Base-by-base conservation (phyloP, 2,113 vertebrate species). In the Bubalus kerabau region DNA sequence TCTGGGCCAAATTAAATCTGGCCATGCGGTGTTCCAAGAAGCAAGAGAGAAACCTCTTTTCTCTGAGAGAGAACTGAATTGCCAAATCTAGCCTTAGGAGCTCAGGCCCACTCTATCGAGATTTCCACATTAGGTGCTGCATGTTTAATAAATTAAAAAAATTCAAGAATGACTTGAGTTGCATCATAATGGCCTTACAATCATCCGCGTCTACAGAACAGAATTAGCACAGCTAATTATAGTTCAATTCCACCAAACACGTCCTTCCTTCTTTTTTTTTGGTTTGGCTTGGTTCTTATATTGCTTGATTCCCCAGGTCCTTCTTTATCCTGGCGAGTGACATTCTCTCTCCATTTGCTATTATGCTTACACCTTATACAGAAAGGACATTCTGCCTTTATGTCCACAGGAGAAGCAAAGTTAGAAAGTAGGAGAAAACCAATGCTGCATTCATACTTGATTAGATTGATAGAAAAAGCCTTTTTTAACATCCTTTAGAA, bases 181-280 rank as follows among this genome's bases (percentile, higher is more conserved):
- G 7, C n/a, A 71, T 50, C 71, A 36, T 7, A 32, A 50, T 2
- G 36, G 46, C 15, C 43, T 50, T 17, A 7, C 17, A 85, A 80
- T 17, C n/a, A 23, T 78, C 28, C 32, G 8, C 40, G 76, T 89
- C 81, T 32, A 84, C 7, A 2, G 48, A 43, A 64, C 1, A 43
- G 86, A 95, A 74, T 81, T 43, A 60, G 30, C 17, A 54, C 32
- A 28, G 43, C 90, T 56, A 87, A 97, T 90, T 56, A 64, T 3
- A 94, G 60, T 30, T 80, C 48, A 81, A 76, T 54, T 85, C 74
- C 46, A 87, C 26, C 36, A 84, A 52, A 54, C 11, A 28, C 52
- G 23, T 26, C 32, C 64, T n/a, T 80, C n/a, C 67, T 21, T 71
- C n/a, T 26, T 76, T 85, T 87, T 40, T 46, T 12, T 80, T 60